Evolutionary conservation across 1,140 invertebrate species (phyloP), one percentile per base, ranked within the genome.

Genomic region (Kradibia gibbosae): DNA sequence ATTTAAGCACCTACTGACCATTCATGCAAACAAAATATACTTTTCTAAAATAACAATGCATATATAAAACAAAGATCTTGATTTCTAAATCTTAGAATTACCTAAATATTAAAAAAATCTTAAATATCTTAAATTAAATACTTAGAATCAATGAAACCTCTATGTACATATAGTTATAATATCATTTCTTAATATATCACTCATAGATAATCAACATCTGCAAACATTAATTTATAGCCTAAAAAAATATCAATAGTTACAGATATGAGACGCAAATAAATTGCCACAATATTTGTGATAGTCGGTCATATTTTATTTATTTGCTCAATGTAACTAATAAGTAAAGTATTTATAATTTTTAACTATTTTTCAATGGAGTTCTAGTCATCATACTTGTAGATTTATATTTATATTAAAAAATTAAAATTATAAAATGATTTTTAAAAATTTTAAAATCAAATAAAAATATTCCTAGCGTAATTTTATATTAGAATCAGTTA

Each of bases 321-420:
- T 25, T 57, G 25, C 15, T 17, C 15, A 28, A 25, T 57, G 55
- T 15, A 57, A 57, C 28, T 57, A 57, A 57, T 25, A 42, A 71
- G 22, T n/a, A 65, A 45, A 60, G 75, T 67, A 77, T 77, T 78
- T 70, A 39, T 55, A 42, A 78, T 55, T 42, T 13, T 42, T 45
- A 13, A 45, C 31, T 65, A 50, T 42, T 50, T 77, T 25, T 45
- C 39, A 62, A 60, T 76, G 22, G 31, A 76, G 45, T 65, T 31
- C 67, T 62, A 42, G 11, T 17, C 28, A 34, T 50, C 1, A 31
- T 34, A 77, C 31, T 22, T 67, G 28, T 13, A 50, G 48, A 22
- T 13, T 31, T 65, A 67, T 31, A 10, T 13, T 8, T 55, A 17
- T 20, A 53, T 67, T 36, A 39, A 50, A 31, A 65, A 20, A 70